A percentile compares a stretch with the other conserved stretches of the same genome.
These are phyloP conservation scores for Hydra vulgaris DNA, from an alignment of 30 jellyfish, hydroid and myxozoan genomes.

Conservation along the genomic window DNA sequence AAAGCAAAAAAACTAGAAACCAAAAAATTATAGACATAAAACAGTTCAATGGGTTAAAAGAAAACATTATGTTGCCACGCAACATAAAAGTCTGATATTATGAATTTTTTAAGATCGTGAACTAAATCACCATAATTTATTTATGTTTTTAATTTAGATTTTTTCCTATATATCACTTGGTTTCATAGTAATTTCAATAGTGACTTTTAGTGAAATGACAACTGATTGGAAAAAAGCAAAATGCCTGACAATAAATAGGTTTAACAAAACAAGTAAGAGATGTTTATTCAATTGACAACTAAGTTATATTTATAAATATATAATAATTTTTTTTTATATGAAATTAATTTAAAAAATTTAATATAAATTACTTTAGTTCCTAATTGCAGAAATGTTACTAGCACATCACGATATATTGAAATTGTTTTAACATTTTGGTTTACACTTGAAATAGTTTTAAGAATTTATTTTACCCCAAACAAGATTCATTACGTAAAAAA, in stretches of 20 bases:
- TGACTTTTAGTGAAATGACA: constrained; percentile 50
- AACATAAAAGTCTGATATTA: no score
- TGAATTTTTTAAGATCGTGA: no score
- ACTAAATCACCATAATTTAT: no score
- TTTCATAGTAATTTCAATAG: constrained; percentile 60
- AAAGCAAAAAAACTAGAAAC: no score
- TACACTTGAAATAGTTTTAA: constrained; percentile 52
- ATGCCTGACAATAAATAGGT: not conserved
- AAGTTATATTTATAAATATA: no score
- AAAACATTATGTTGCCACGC: no score
- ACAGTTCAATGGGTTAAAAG: no score
- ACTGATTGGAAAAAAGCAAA: not conserved
- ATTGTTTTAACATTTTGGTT: constrained; percentile 64
- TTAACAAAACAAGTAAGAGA: not conserved
- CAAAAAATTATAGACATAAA: no score
- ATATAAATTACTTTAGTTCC: not conserved
- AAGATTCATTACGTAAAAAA: constrained; percentile 24
- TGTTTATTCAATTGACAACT: not conserved
- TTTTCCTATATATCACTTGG: constrained; percentile 61
- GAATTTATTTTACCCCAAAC: constrained; percentile 52
- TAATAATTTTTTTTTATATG: no score
- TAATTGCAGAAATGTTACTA: not conserved
- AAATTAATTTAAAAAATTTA: no score
- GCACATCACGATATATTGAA: constrained; percentile 17
- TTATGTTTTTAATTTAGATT: constrained; percentile 20